Evolutionary conservation across 1,140 invertebrate genomes (phyloP).

Genomic region (Samia ricini): DNA sequence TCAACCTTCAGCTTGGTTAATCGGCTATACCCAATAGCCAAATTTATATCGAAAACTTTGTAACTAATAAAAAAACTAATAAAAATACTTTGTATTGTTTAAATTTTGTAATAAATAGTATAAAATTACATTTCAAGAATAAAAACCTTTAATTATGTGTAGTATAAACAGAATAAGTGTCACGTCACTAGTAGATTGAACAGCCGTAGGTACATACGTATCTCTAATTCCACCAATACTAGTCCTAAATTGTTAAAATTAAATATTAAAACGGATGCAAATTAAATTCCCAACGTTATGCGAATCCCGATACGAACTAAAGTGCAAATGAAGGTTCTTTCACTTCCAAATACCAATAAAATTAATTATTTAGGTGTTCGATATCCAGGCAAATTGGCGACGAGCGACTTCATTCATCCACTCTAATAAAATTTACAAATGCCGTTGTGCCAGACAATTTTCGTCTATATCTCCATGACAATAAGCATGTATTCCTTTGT

Average conservation of each 20-base stretch:
- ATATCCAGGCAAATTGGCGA: constrained; percentile 23
- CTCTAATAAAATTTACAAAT: constrained; percentile 19
- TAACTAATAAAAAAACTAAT: too few species aligned
- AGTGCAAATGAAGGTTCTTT: constrained; percentile 30
- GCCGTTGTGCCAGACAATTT: background rate
- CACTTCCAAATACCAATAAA: constrained; percentile 24
- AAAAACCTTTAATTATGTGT: too few species aligned
- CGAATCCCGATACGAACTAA: constrained; percentile 7
- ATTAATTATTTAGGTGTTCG: constrained; percentile 31
- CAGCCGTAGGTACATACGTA: too few species aligned
- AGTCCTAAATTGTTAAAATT: background rate
- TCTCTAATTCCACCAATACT: background rate
- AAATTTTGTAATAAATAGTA: too few species aligned
- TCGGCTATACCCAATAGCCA: too few species aligned
- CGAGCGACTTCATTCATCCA: constrained; percentile 21
- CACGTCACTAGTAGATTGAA: too few species aligned
- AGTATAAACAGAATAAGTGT: too few species aligned
- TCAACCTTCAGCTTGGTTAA: too few species aligned
- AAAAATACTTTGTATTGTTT: too few species aligned
- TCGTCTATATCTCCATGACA: background rate
- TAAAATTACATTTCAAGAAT: too few species aligned
- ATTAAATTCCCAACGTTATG: constrained; percentile 17
- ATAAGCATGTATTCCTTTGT: background rate
- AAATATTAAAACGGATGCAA: constrained; percentile 18
- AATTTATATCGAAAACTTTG: too few species aligned